A percentile compares a stretch with the other conserved stretches of the same genome.
Evolutionary conservation across 1,140 invertebrate genomes (phyloP).

Genomic region (Pararge aegeria): DNA sequence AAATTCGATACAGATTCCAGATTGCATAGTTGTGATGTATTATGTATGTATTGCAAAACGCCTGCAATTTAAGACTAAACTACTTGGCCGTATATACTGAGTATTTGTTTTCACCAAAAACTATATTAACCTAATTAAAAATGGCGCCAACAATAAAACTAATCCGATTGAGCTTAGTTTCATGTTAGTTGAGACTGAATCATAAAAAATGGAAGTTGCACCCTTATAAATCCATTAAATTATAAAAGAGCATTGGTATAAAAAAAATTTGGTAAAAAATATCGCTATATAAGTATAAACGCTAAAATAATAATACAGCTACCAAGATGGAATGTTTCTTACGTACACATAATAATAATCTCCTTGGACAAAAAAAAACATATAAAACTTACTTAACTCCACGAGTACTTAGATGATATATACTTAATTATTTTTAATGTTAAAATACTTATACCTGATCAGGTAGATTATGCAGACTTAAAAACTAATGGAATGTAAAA

Average conservation of each 20-base stretch:
- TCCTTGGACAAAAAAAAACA: constrained; percentile 40
- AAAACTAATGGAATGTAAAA: constrained; percentile 67
- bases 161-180: constrained; percentile 1
- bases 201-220: constrained; percentile 24
- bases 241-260: constrained; percentile 71
- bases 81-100: constrained; percentile 59
- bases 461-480: constrained; percentile 60
- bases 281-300: constrained; percentile 50
- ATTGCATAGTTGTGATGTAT: constrained; percentile 1
- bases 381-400: constrained; percentile 32
- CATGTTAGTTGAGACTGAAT: constrained; percentile 1
- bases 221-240: constrained; percentile 33
- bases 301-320: constrained; percentile 62
- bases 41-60: not conserved
- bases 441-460: constrained; percentile 40
- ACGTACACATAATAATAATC: constrained; percentile 48
- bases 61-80: constrained; percentile 15
- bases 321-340: constrained; percentile 57
- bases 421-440: constrained; percentile 30
- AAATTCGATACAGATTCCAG: constrained; percentile 1
- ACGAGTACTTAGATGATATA: constrained; percentile 37
- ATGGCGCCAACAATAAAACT: not conserved
- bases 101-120: constrained; percentile 50
- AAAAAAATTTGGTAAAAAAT: constrained; percentile 74
- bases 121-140: constrained; percentile 27